Base-by-base conservation (phyloP, 2,888 invertebrate species). In the Stegana nigrithorax region DNA sequence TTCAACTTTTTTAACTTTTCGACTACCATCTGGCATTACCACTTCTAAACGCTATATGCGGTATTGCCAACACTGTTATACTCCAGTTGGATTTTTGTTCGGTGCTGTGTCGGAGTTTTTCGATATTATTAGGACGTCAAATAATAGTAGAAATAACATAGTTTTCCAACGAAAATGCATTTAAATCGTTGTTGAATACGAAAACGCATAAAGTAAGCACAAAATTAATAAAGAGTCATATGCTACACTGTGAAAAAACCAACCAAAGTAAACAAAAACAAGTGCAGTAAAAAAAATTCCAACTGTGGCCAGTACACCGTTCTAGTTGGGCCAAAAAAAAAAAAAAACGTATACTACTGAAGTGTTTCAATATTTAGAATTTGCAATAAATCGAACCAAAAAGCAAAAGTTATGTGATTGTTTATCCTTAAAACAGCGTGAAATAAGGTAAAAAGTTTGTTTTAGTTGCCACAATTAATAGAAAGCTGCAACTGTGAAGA, bases 401-500 rank as follows among this genome's bases (percentile, higher is more conserved):
- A 2, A n/a, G n/a, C n/a, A n/a, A n/a, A n/a, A n/a, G n/a, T n/a
- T n/a, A n/a, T n/a, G 32, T n/a, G n/a, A 32, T 2, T 32, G 32
- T 32, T 32, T 32, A 2, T 32, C 32, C n/a, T 10, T n/a, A 10
- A 2, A n/a, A 32, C 10, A 32, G 32, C n/a, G n/a, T 32, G 32
- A 32, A 32, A 32, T 4, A 32, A n/a, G 10, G 14, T 29, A 5
- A 2, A 29, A 53, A 27, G 8, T n/a, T 23, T 17, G 21, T 8
- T 32, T 53, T 29, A 12, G 29, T 27, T 53, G 25, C 4, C 10
- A 10, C 6, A 29, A 29, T 12, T 36, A 55, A 55, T 36, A 55
- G 53, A 55, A 55, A 55, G 53, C 36, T 36, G 53, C n/a, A 39
- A 17, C 17, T 55, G 8, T 44, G n/a, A 47, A 23, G 7, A 55